phyloP scores from a whole-genome alignment of 2,113 vertebrate genomes.

The Patagioenas fasciata region DNA sequence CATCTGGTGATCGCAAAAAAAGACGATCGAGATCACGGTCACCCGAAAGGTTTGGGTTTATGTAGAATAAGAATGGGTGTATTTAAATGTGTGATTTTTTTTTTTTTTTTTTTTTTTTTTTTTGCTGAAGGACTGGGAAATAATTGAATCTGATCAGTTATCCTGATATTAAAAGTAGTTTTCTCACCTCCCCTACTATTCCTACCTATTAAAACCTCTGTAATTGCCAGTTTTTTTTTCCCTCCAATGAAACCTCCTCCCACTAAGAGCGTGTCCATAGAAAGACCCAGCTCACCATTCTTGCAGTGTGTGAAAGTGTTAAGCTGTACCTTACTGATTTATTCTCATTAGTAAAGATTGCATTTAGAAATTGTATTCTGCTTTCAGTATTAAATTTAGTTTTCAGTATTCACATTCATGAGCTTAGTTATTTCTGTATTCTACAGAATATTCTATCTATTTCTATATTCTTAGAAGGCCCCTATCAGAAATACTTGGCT shows the following conservation, averaged over 20 bases:
- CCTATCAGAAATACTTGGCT: conserved; percentile 37
- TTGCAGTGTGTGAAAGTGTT: background rate
- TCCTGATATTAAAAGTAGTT: background rate
- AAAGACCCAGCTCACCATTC: background rate
- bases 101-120: background rate
- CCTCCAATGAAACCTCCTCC: background rate
- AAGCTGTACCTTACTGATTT: background rate
- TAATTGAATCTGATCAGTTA: conserved; percentile 6
- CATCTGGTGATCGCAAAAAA: conserved; percentile 96
- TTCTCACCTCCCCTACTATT: background rate
- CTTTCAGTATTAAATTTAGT: background rate
- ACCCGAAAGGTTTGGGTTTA: conserved; percentile 99
- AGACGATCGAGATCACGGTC: conserved; percentile 97
- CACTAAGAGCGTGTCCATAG: background rate
- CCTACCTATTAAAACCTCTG: background rate
- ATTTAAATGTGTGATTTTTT: conserved; percentile 63
- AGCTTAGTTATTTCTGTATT: background rate
- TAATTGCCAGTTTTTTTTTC: background rate
- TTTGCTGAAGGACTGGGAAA: conserved; percentile 11
- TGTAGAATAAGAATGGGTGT: conserved; percentile 95
- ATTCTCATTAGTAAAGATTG: background rate
- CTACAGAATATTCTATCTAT: background rate
- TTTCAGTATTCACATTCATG: background rate
- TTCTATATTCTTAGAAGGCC: background rate
- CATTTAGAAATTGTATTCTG: background rate